phyloP scores from a whole-genome alignment of 2,113 vertebrate genomes.

The Mola mola region DNA sequence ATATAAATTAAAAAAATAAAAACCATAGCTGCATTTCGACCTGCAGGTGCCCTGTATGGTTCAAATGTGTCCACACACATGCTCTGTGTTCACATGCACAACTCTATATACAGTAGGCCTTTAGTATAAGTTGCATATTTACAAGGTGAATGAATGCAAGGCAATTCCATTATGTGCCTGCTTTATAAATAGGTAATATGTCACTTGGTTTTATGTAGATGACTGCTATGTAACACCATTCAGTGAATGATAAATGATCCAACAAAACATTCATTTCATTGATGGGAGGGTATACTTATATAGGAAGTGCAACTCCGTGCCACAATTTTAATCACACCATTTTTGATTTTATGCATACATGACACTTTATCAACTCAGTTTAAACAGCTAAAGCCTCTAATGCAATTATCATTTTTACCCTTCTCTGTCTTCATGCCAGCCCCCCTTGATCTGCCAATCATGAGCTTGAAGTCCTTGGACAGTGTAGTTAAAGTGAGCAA shows the following conservation, averaged over 20 bases:
- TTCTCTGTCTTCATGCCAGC: conserved; percentile 50
- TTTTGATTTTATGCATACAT: conserved; percentile 57
- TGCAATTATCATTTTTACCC: conserved; percentile 20
- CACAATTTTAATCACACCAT: conserved; percentile 63
- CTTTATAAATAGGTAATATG: conserved; percentile 58
- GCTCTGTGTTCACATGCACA: background rate
- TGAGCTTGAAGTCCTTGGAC: conserved; percentile 54
- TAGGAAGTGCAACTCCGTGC: conserved; percentile 39
- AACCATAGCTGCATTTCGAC: background rate
- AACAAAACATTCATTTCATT: conserved; percentile 63
- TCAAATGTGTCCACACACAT: background rate
- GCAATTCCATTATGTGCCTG: conserved; percentile 50
- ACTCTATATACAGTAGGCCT: background rate
- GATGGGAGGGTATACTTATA: conserved; percentile 23
- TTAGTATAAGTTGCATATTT: conserved; percentile 18
- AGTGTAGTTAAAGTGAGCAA: conserved; percentile 36
- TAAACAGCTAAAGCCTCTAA: conserved; percentile 47
- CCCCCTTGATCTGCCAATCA: conserved; percentile 61
- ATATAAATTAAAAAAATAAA: background rate
- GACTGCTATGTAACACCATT: conserved; percentile 45
- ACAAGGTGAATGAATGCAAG: conserved; percentile 39
- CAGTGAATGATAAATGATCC: conserved; percentile 68
- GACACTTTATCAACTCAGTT: conserved; percentile 63
- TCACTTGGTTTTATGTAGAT: conserved; percentile 57
- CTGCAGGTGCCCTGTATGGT: background rate